Evolutionary conservation across 2,113 vertebrate genomes (phyloP).

Genomic region (Perccottus glenii): DNA sequence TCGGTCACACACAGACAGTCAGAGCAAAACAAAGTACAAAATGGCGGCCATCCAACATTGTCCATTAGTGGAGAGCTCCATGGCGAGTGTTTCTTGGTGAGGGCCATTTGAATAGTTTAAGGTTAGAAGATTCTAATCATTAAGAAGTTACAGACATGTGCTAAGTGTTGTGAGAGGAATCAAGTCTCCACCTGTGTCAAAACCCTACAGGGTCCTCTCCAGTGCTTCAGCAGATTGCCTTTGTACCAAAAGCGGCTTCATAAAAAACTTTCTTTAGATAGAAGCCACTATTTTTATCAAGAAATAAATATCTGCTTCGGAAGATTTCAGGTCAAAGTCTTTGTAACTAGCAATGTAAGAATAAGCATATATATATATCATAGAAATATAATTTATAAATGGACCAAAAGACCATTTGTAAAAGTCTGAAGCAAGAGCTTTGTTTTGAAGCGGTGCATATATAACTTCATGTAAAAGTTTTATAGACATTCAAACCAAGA

Average conservation of each 20-base stretch:
- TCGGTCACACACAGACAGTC: constrained; percentile 47
- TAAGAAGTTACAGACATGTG: constrained; percentile 63
- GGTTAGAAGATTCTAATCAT: constrained; percentile 26
- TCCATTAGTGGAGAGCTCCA: constrained; percentile 77
- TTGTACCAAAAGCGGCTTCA: constrained; percentile 67
- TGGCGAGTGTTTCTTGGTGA: constrained; percentile 46
- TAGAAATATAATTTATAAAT: constrained; percentile 75
- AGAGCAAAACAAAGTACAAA: constrained; percentile 53
- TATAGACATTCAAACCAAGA: constrained; percentile 56
- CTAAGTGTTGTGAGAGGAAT: constrained; percentile 68
- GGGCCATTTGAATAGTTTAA: constrained; percentile 16
- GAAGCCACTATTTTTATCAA: constrained; percentile 71
- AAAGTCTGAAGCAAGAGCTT: constrained; percentile 63
- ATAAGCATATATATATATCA: constrained; percentile 54
- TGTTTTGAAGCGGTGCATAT: constrained; percentile 76
- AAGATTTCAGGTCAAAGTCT: constrained; percentile 69
- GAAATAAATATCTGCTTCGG: constrained; percentile 74
- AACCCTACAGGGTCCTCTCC: constrained; percentile 51
- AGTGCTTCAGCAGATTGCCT: constrained; percentile 73
- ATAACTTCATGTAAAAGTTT: constrained; percentile 72
- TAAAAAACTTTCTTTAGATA: constrained; percentile 71
- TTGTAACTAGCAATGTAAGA: constrained; percentile 61
- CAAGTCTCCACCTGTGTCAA: constrained; percentile 68
- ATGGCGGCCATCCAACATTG: constrained; percentile 51
- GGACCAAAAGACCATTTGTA: constrained; percentile 57